Base-by-base conservation (phyloP, 2,888 invertebrate species). In the Drosophila niveifrons region DNA sequence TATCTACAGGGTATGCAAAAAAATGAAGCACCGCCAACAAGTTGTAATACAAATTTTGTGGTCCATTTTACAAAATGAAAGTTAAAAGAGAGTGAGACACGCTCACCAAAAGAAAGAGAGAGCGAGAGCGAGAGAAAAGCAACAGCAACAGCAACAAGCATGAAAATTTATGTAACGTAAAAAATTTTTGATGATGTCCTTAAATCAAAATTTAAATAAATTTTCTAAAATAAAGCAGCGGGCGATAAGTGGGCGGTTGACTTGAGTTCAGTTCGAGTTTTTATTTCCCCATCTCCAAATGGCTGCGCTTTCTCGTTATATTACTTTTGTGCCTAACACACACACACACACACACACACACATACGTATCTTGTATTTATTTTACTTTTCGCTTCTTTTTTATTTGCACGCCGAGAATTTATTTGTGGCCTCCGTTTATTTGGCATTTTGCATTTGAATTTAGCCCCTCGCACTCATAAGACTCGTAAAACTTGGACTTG, bases 131-230 rank as follows among this genome's bases (percentile, higher is more conserved):
- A 52, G 39, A 11, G 46, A 11, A 3, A 51, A 13, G 0, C 2
- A 56, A 36, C 7, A 36, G 55, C 46, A 29, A 39, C 53, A 59
- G 62, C 72, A 69, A 68, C 62, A 74, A 73, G 67, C 79, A 65
- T 31, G 11, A 39, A 67, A 84, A 86, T 88, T 85, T 88, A 90
- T 90, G 90, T 89, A 88, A 88, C 84, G 88, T 86, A 86, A 81
- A 90, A 86, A 78, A 82, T 78, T 72, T 79, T 88, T 90, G 88
- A 88, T 85, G 90, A 83, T 87, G 78, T 88, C 78, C 88, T 86
- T 86, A 86, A 89, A 88, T 80, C 86, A 83, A 87, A 87, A 89
- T 88, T 89, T 90, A 90, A 90, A 87, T 80, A 86, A 84, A 80
- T 86, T 81, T 73, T 74, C 65, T 52, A 57, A 78, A 71, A 73